These are phyloP conservation scores for Lysiphlebus fabarum DNA, from an alignment of 1,140 invertebrate genomes.

Conservation along the genomic window DNA sequence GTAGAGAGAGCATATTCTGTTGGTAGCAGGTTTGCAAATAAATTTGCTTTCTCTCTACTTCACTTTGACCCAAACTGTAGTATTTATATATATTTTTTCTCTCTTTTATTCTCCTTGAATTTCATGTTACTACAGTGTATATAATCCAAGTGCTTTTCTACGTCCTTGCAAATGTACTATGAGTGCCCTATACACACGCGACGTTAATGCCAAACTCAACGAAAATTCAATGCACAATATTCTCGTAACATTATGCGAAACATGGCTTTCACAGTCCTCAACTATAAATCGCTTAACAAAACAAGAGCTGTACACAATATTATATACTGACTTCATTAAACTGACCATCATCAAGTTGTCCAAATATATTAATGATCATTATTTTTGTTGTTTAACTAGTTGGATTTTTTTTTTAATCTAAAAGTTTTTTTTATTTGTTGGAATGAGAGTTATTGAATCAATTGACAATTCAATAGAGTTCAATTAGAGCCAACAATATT, in stretches of 20 bases:
- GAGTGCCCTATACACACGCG: conserved; percentile 14
- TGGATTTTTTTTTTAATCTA: too few relatives aligned
- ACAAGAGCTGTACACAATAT: not conserved
- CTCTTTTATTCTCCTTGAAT: too few relatives aligned
- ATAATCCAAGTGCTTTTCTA: conserved; percentile 21
- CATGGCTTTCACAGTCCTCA: conserved; percentile 13
- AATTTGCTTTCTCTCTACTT: not conserved
- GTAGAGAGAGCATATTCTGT: too few relatives aligned
- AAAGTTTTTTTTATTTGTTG: too few relatives aligned
- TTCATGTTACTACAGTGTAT: too few relatives aligned
- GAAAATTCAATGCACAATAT: conserved; percentile 11
- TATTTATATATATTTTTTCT: too few relatives aligned
- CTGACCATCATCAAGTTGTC: not conserved
- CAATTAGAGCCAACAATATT: too few relatives aligned
- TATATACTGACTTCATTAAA: not conserved
- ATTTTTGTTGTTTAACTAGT: not conserved
- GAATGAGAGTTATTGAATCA: too few relatives aligned
- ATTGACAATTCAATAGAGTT: too few relatives aligned
- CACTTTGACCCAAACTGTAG: not conserved
- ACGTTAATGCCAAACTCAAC: conserved; percentile 11
- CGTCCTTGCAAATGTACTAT: conserved; percentile 24
- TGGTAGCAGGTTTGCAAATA: too few relatives aligned
- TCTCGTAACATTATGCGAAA: conserved; percentile 22
- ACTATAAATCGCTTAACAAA: conserved; percentile 6
- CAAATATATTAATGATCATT: not conserved